Evolutionary conservation across 2,797 vertebrate species (phyloP), one percentile per base, ranked within the genome.

Genomic region (Nannoperca obscura): DNA sequence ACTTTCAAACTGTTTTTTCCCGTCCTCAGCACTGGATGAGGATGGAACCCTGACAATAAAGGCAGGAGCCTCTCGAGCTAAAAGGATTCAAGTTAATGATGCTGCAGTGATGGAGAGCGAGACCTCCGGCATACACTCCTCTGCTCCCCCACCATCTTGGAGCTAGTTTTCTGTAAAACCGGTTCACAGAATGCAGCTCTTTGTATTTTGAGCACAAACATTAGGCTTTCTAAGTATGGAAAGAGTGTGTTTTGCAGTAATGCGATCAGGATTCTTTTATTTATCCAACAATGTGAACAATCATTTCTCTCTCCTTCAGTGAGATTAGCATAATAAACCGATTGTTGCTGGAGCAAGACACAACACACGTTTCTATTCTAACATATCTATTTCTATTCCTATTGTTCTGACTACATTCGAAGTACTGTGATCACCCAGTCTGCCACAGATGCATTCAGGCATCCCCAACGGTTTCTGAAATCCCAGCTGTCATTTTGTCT

Each of bases 1-100:
- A n/a, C 40, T 24, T 27, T 65, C 46, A 71, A 49, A 73, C 68
- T 27, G 42, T 60, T 62, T 67, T 5, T 24, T 47, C 47, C 30
- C 7, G 60, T 60, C 77, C 27, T 58, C 2, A 19, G 49, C 14
- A 30, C 53, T 12, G 40, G 27, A 32, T 44, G 44, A 32, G 50
- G 44, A 27, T 9, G 49, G 1, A 47, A 44, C 46, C 19, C 3
- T 60, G 40, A 70, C 36, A 8, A 8, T 36, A 9, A 36, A 12
- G 36, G 10, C 11, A 14, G 12, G 7, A 3, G 60, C 58, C 17
- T 10, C 0, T 49, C 13, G 0, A 2, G 44, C 12, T 46, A 49
- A 36, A 54, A 52, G 20, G 14, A 1, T 22, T 24, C 6, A 5
- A 12, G 13, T 54, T 58, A 42, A 8, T 11, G 1, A 38, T 20